Conservation (phyloP, 2,888 invertebrate genomes). For the Orthosia gothica region DNA sequence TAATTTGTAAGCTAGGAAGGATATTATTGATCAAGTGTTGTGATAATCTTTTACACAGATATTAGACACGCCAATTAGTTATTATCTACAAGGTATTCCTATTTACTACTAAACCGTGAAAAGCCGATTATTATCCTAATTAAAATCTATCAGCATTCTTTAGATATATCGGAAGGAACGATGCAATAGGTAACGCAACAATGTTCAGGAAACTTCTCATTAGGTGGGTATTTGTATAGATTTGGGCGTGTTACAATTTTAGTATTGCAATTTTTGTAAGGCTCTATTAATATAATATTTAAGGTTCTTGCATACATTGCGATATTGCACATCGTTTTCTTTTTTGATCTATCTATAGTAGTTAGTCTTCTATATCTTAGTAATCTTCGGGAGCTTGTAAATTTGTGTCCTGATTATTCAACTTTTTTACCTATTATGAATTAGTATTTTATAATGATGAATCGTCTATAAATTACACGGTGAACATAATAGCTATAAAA, state of each 20-base stretch:
- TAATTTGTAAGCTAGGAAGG: slow-evolving; percentile 45
- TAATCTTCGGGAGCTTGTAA: too few species aligned
- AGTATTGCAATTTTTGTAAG: too few species aligned
- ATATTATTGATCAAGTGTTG: slow-evolving; percentile 40
- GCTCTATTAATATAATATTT: too few species aligned
- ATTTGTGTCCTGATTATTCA: neutral
- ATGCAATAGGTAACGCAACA: slow-evolving; percentile 20
- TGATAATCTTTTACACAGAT: slow-evolving; percentile 49
- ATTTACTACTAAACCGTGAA: slow-evolving; percentile 36
- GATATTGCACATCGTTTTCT: neutral
- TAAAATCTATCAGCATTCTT: slow-evolving; percentile 39
- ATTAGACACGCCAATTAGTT: slow-evolving; percentile 52
- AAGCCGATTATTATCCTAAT: slow-evolving; percentile 36
- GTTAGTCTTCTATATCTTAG: too few species aligned
- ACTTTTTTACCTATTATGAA: neutral
- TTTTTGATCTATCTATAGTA: too few species aligned
- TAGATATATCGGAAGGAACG: slow-evolving; percentile 26
- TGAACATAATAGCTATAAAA: slow-evolving; percentile 16
- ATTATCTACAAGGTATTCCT: slow-evolving; percentile 46
- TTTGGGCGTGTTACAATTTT: neutral
- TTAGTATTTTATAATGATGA: neutral
- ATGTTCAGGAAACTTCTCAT: slow-evolving; percentile 9
- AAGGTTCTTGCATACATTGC: neutral
- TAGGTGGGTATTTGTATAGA: neutral
- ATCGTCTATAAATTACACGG: neutral